phyloP scores from a whole-genome alignment of 2,797 vertebrate genomes.

The Anniella stebbinsi region DNA sequence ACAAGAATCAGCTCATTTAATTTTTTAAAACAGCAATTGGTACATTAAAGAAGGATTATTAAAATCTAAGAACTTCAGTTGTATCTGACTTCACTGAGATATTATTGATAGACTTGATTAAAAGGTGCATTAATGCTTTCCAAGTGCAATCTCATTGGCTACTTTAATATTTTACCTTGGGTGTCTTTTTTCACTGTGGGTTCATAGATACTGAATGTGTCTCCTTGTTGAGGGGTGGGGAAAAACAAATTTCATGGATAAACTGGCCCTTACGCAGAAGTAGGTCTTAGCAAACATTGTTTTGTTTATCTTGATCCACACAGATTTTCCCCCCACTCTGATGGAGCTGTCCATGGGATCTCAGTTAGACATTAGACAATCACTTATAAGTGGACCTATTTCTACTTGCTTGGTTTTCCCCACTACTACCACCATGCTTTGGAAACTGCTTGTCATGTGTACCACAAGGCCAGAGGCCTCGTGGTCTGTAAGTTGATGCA shows the following conservation, averaged over 20 bases:
- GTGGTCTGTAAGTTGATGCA: too few relatives aligned
- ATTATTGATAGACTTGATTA: background rate
- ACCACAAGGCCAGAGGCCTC: too few relatives aligned
- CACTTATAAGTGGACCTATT: background rate
- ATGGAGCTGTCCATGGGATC: constrained; percentile 57
- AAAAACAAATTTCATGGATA: background rate
- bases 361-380: background rate
- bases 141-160: background rate
- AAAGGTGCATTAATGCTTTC: background rate
- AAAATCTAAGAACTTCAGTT: background rate
- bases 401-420: background rate
- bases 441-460: too few relatives aligned
- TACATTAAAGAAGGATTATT: background rate
- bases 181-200: background rate
- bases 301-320: background rate
- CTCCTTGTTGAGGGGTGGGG: background rate
- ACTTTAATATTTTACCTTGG: background rate
- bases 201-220: background rate
- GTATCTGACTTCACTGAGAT: background rate
- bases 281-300: constrained; percentile 5
- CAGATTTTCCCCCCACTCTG: background rate
- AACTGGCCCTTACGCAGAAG: background rate
- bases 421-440: background rate
- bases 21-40: background rate
- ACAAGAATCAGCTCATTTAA: background rate